Conservation (phyloP, 1,140 invertebrate genomes). For the Drosophila repletoides region DNA sequence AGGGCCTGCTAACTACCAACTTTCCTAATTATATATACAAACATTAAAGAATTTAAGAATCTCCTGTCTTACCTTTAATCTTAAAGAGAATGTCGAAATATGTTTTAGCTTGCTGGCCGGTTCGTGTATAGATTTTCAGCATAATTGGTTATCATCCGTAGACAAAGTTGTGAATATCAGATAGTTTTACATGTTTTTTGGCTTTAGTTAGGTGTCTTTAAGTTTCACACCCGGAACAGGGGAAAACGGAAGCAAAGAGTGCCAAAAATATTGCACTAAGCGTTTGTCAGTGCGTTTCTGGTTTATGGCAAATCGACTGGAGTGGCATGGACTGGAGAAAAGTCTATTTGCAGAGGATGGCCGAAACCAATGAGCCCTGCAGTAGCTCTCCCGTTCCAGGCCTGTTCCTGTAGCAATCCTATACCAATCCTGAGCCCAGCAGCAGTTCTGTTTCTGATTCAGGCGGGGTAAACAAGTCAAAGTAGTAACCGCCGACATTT, state of each 20-base stretch:
- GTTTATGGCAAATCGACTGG: conserved; percentile 35
- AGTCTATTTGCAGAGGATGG: conserved; percentile 43
- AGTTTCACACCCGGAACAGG: conserved; percentile 29
- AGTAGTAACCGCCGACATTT: conserved; percentile 46
- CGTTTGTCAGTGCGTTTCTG: conserved; percentile 32
- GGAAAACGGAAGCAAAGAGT: conserved; percentile 8
- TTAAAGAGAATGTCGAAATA: too few species aligned
- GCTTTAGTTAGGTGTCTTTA: too few species aligned
- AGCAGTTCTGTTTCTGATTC: not conserved
- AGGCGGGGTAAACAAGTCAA: conserved; percentile 40
- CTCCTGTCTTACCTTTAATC: too few species aligned
- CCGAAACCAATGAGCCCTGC: conserved; percentile 47
- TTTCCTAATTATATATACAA: too few species aligned
- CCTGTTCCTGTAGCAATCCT: not conserved
- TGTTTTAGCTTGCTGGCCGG: too few species aligned
- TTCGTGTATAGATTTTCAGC: too few species aligned
- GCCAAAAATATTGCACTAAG: conserved; percentile 33
- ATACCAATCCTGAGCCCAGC: not conserved
- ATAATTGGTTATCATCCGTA: too few species aligned
- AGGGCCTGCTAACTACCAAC: too few species aligned
- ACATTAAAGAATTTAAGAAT: too few species aligned
- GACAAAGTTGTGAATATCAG: too few species aligned
- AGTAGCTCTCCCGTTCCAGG: not conserved
- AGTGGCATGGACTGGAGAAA: conserved; percentile 23
- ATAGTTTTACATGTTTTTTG: too few species aligned